Base-by-base conservation (phyloP, 2,888 invertebrate genomes). In the Hirudinaria manillensis region DNA sequence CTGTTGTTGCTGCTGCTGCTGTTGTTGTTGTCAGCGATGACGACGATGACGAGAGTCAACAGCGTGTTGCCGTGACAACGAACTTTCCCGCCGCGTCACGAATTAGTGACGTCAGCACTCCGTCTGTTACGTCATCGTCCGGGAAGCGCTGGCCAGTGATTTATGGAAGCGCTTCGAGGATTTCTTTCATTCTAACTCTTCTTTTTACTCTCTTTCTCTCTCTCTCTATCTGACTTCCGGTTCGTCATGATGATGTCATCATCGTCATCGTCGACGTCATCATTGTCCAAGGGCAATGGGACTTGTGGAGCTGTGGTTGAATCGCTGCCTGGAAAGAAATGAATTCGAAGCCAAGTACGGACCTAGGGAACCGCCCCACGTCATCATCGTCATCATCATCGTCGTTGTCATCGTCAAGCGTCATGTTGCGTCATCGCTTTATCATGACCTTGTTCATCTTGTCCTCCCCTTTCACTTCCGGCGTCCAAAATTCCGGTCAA, bases 261-360 rank as follows among this genome's bases (percentile, higher is more conserved):
- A 61, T n/a, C 29, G 21, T 61, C 61, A 61, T 61, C 61, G 29
- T 61, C 61, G 29, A 13, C 29, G 61, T 61, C 61, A 61, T 61
- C 24, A 29, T 61, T 1, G 2, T 61, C 56, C 53, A 53, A 53
- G 21, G 13, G 13, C 53, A 53, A 53, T 53, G 13, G 53, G 53
- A 53, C 21, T 53, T 53, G 13, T 53, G 21, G 21, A 53, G 13
- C 53, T 53, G 53, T 16, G 21, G 21, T 53, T 53, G 53, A 53
- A 21, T 53, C 21, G 13, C 13, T 53, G 13, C 53, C 21, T 21
- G 21, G 53, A 53, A 53, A 53, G 53, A 53, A 53, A 53, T 21
- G 53, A 16, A 16, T 53, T 53, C 53, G 13, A 53, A 53, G n/a
- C n/a, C n/a, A n/a, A n/a, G n/a, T n/a, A n/a, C n/a, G n/a, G n/a